These are phyloP conservation scores for Bombyx mandarina DNA, from an alignment of 1,140 invertebrate species.

Conservation along the genomic window DNA sequence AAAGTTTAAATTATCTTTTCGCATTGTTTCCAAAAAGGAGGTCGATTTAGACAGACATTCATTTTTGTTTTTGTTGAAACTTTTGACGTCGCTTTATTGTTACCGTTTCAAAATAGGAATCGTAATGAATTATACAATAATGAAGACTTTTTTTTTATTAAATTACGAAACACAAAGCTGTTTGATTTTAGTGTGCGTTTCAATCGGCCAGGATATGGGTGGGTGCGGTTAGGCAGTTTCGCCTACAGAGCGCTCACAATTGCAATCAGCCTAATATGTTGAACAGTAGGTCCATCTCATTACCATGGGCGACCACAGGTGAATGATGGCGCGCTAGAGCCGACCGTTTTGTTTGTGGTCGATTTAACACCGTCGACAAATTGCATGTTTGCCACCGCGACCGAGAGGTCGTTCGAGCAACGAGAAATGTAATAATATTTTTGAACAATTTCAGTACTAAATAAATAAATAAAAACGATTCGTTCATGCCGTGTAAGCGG, in stretches of 20 bases:
- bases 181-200: slow-evolving; percentile 7
- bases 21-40: not conserved
- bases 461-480: not conserved
- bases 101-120: not conserved
- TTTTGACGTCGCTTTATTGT: slow-evolving; percentile 11
- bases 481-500: not conserved
- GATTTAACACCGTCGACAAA: slow-evolving; percentile 66
- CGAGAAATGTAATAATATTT: not conserved
- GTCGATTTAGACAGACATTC: slow-evolving; percentile 10
- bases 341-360: slow-evolving; percentile 66
- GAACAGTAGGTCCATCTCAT: slow-evolving; percentile 67
- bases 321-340: slow-evolving; percentile 57
- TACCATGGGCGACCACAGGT: slow-evolving; percentile 66
- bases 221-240: slow-evolving; percentile 24
- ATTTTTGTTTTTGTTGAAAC: slow-evolving; percentile 13
- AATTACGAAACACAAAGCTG: not conserved
- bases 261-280: slow-evolving; percentile 68
- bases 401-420: slow-evolving; percentile 52
- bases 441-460: not conserved
- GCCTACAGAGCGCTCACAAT: slow-evolving; percentile 34
- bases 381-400: slow-evolving; percentile 62
- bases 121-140: not conserved
- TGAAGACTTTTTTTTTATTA: not conserved
- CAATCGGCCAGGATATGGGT: slow-evolving; percentile 22
- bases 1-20: slow-evolving; percentile 13